Evolutionary conservation across 30 jellyfish, hydroid and myxozoan genomes (phyloP), one percentile per base, ranked within the genome.

Genomic region (Mastigias papua): DNA sequence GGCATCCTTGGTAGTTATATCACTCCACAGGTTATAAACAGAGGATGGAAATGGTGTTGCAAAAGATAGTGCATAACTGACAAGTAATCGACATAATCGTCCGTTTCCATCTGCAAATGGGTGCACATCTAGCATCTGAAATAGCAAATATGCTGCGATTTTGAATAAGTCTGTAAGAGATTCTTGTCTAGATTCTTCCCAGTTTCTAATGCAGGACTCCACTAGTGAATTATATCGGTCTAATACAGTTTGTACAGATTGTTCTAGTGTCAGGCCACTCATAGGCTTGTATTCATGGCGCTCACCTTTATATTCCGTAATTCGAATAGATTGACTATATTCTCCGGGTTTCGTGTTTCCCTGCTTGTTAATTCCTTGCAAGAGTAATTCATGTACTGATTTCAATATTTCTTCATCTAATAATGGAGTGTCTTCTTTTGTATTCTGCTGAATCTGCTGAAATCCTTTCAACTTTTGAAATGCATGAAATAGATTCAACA

Each of bases 71-170:
- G 67, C n/a, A 58, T 79, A 62, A 25, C 89, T 79, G 2, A 76
- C 89, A 22, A 79, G 80, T 21, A 79, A 33, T 30, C 89, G 25
- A 25, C 91, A 66, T 8, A 81, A 84, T 84, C 91, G 35, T 0
- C 92, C 86, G 34, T 83, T 83, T 13, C 86, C 86, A 68, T 83
- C 92, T 2, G 86, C 25, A 48, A 83, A 83, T 26, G 92, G 92
- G 51, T 83, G 92, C 34, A 83, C 74, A 51, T 69, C 79, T 19
- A 83, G 60, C 80, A 83, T 28, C 34, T 48, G 60, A 83, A 68
- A 83, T 23, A 83, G 15, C 28, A 83, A 48, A 21, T 70, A 68
- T 68, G 86, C 80, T 16, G 86, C 86, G 10, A 34, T 31, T 29
- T 83, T 69, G 73, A 83, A 83, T 26, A 51, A 20, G 1, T 51